Evolutionary conservation across 2,797 vertebrate species (phyloP).

Genomic region (Pachyuromys duprasi): DNA sequence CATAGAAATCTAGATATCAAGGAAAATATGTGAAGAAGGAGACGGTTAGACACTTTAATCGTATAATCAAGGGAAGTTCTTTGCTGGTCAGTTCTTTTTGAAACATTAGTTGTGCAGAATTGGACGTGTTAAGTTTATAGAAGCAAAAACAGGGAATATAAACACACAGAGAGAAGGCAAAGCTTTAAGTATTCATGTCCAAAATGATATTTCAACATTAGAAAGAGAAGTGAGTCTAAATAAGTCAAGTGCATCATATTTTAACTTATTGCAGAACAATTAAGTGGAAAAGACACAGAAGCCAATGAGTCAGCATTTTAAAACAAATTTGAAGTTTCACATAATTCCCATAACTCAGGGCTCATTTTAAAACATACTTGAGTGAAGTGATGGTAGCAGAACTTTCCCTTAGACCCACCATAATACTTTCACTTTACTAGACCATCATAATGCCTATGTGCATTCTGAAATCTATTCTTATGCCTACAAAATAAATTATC

Average conservation of each 20-base stretch:
- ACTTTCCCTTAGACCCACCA: not conserved
- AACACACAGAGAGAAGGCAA: not conserved
- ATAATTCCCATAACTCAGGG: not conserved
- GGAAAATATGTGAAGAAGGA: not conserved
- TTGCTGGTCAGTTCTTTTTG: not conserved
- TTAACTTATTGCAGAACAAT: not conserved
- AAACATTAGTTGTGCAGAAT: not conserved
- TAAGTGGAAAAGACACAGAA: not conserved
- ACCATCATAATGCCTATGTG: no score
- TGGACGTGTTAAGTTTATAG: accelerated
- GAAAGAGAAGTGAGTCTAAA: not conserved
- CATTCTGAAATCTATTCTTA: not conserved
- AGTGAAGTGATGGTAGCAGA: no score
- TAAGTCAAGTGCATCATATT: not conserved
- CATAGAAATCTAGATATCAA: not conserved
- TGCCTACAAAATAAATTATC: no score
- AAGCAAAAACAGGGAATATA: not conserved
- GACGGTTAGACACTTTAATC: not conserved
- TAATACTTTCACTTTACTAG: not conserved
- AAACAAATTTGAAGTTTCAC: not conserved
- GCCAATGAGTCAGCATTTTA: not conserved
- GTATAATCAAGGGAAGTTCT: not conserved
- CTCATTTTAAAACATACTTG: not conserved
- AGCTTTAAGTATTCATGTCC: not conserved
- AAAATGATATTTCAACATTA: not conserved